phyloP scores from a whole-genome alignment of 2,888 invertebrate genomes.

The Scrobipalpa costella region DNA sequence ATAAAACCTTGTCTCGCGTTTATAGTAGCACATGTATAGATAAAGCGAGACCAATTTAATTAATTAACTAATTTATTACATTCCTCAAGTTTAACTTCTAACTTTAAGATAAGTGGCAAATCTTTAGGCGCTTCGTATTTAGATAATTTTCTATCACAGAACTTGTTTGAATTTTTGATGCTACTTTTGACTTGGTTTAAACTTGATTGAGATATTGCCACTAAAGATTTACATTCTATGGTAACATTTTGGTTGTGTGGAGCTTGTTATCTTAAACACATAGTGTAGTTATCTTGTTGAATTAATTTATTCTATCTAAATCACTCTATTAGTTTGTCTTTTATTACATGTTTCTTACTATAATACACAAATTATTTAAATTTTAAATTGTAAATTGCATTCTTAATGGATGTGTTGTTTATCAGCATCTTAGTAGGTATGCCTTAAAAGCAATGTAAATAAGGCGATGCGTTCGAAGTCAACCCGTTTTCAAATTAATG shows the following conservation, averaged over 20 bases:
- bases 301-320: constrained; percentile 11
- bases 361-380: neutral
- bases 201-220: constrained; percentile 10
- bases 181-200: neutral
- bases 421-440: neutral
- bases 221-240: neutral
- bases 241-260: constrained; percentile 19
- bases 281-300: constrained; percentile 9
- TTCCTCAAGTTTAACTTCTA: constrained; percentile 1
- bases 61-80: constrained; percentile 53
- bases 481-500: constrained; percentile 10
- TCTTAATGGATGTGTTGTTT: neutral
- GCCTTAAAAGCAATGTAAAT: constrained; percentile 11
- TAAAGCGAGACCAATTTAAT: constrained; percentile 58
- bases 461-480: neutral
- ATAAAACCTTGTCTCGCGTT: constrained; percentile 47
- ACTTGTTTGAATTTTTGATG: neutral
- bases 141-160: constrained; percentile 33
- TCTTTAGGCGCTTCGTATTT: constrained; percentile 31
- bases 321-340: neutral
- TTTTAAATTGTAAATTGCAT: neutral
- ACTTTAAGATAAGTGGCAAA: constrained; percentile 23
- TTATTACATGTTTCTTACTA: neutral
- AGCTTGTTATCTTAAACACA: constrained; percentile 2
- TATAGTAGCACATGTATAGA: constrained; percentile 53